Evolutionary conservation across 2,888 invertebrate genomes (phyloP).

Genomic region (Ennomos fuscantarius): DNA sequence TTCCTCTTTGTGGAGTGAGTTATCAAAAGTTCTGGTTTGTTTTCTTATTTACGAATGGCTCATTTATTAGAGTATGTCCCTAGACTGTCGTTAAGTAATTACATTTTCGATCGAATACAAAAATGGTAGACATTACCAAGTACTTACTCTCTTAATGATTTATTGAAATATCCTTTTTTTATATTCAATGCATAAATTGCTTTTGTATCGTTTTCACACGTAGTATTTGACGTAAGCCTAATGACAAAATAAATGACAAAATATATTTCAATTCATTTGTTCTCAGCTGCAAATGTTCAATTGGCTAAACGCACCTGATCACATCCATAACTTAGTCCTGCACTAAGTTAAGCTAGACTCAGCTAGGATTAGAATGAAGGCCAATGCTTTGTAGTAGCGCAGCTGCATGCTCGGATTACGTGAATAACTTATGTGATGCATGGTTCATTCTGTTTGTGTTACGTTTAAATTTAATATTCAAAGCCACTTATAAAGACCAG

Average conservation of each 20-base stretch:
- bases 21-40: slow-evolving; percentile 28
- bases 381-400: neutral
- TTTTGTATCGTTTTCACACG: too few species aligned
- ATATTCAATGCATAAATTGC: too few species aligned
- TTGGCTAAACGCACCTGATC: neutral
- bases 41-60: slow-evolving; percentile 16
- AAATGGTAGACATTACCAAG: too few species aligned
- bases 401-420: slow-evolving; percentile 1
- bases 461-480: too few species aligned
- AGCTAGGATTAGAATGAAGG: neutral
- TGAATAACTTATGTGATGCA: slow-evolving; percentile 7
- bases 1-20: slow-evolving; percentile 23
- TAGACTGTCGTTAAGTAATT: slow-evolving; percentile 11
- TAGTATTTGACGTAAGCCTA: too few species aligned
- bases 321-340: slow-evolving; percentile 3
- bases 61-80: slow-evolving; percentile 25
- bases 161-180: too few species aligned
- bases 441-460: too few species aligned
- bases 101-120: slow-evolving; percentile 3
- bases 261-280: too few species aligned
- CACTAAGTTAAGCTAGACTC: slow-evolving; percentile 4
- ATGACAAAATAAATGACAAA: too few species aligned
- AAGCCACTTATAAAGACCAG: too few species aligned
- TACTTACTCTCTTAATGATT: too few species aligned
- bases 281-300: too few species aligned